Percentiles rank a stretch among this genome's conserved stretches.
Evolutionary conservation across 2,888 invertebrate genomes (phyloP).

Genomic region (Conus canariensis): DNA sequence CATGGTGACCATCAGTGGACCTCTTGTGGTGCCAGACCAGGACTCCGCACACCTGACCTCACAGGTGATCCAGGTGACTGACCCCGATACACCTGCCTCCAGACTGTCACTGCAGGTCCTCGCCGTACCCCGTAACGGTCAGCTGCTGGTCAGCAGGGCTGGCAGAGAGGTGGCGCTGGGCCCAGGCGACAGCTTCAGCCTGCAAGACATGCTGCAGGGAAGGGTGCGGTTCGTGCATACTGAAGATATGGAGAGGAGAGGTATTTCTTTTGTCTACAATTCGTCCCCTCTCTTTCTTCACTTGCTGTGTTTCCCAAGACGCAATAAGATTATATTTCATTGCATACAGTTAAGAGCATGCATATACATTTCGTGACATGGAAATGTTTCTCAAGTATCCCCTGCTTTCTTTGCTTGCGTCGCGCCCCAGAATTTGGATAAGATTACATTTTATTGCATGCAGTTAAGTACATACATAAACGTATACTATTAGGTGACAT

Average conservation of each 20-base stretch:
- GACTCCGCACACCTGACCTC: slow-evolving; percentile 54
- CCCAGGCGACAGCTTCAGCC: slow-evolving; percentile 57
- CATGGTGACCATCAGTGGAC: slow-evolving; percentile 50
- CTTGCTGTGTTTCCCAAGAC: background rate
- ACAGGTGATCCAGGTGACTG: slow-evolving; percentile 59
- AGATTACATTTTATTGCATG: background rate
- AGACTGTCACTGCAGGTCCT: slow-evolving; percentile 58
- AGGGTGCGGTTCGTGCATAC: slow-evolving; percentile 61
- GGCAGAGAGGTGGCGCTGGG: slow-evolving; percentile 60
- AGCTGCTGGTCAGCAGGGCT: slow-evolving; percentile 55
- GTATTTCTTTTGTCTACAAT: slow-evolving; percentile 41
- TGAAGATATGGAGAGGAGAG: slow-evolving; percentile 32
- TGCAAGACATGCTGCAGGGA: slow-evolving; percentile 57
- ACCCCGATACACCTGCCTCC: slow-evolving; percentile 62
- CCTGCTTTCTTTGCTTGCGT: no score
- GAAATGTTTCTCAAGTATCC: background rate
- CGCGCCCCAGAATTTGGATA: no score
- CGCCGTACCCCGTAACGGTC: slow-evolving; percentile 58
- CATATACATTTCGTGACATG: no score
- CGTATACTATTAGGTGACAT: no score
- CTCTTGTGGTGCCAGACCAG: slow-evolving; percentile 57
- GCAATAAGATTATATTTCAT: background rate
- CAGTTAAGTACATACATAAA: background rate
- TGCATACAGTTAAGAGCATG: background rate
- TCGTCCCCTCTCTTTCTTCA: background rate